Conservation (phyloP, 2,113 vertebrate genomes). For the Mobula birostris region DNA sequence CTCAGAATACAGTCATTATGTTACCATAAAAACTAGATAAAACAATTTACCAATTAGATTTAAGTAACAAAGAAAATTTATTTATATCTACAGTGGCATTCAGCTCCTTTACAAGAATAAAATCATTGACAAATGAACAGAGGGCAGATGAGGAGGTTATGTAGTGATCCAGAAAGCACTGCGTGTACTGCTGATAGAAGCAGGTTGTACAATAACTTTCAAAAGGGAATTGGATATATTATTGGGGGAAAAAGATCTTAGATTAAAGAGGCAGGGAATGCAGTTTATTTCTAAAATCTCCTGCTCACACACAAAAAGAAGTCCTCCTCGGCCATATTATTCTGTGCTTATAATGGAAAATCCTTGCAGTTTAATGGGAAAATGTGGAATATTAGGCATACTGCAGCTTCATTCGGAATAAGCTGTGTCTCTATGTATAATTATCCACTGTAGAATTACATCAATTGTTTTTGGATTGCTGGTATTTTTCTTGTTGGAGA, state of each 20-base stretch:
- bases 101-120: background rate
- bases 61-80: background rate
- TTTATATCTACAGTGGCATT: background rate
- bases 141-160: background rate
- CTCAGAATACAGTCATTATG: background rate
- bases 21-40: background rate
- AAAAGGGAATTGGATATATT: background rate
- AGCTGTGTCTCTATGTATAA: background rate
- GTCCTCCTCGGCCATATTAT: background rate
- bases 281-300: background rate
- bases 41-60: background rate
- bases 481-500: background rate
- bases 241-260: background rate
- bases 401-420: background rate
- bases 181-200: background rate
- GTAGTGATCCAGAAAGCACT: background rate
- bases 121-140: background rate
- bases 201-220: background rate
- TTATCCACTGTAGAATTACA: background rate
- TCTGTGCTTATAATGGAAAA: background rate
- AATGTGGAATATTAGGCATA: background rate
- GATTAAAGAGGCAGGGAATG: background rate
- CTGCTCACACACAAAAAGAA: background rate
- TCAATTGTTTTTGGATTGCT: background rate
- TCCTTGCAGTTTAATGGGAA: background rate